These are phyloP conservation scores for Choloepus didactylus DNA, from an alignment of 2,797 vertebrate genomes.

Conservation along the genomic window DNA sequence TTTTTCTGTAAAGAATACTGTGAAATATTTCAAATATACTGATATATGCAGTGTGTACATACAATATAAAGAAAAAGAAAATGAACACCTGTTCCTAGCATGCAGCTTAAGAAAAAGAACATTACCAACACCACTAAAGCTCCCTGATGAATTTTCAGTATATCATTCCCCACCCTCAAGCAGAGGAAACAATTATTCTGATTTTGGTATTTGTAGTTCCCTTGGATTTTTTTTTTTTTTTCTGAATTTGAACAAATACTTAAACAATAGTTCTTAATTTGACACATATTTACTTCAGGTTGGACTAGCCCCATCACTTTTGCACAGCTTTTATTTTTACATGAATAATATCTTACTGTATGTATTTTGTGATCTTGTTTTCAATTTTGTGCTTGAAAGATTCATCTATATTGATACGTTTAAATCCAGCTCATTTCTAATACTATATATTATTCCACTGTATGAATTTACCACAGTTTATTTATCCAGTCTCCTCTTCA, in stretches of 20 bases:
- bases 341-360: not conserved
- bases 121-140: not conserved
- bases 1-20: not conserved
- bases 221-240: not conserved
- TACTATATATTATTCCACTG: not conserved
- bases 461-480: not conserved
- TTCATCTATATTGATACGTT: not conserved
- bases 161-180: not conserved
- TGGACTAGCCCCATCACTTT: not conserved
- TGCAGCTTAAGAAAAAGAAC: not conserved
- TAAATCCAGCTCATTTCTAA: not conserved
- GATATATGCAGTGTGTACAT: not conserved
- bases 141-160: not conserved
- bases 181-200: not conserved
- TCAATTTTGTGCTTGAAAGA: not conserved
- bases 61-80: not conserved
- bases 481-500: not conserved
- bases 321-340: not conserved
- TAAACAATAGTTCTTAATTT: not conserved
- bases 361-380: not conserved
- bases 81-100: not conserved
- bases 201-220: not conserved
- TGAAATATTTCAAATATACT: not conserved
- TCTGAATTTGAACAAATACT: not conserved
- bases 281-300: not conserved